Conservation (phyloP, 2,888 invertebrate species). For the Drosophila subsilvestris region DNA sequence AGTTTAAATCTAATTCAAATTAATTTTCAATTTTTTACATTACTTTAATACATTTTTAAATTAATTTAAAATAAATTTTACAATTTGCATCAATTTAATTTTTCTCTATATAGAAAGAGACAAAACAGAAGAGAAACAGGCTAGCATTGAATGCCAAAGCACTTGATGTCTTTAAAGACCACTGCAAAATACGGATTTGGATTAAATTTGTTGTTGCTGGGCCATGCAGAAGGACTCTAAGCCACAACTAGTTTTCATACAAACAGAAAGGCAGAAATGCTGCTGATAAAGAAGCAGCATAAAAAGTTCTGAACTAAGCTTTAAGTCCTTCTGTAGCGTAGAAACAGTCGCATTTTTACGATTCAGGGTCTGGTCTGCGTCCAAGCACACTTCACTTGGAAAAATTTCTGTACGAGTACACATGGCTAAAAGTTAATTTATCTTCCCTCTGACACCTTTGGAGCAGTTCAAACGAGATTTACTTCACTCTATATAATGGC, state of each 20-base stretch:
- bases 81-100: not conserved
- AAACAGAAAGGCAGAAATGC: too few relatives aligned
- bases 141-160: not conserved
- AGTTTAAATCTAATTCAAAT: too few relatives aligned
- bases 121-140: too few relatives aligned
- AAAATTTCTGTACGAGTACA: constrained; percentile 4
- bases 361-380: constrained; percentile 2
- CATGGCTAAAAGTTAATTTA: constrained; percentile 4
- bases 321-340: not conserved
- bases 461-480: constrained; percentile 29
- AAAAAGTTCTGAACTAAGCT: not conserved
- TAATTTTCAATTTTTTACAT: too few relatives aligned
- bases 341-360: constrained; percentile 1
- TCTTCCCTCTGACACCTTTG: constrained; percentile 11
- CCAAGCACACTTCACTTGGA: not conserved
- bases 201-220: too few relatives aligned
- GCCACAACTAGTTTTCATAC: too few relatives aligned
- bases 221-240: too few relatives aligned
- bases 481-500: constrained; percentile 27
- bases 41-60: too few relatives aligned
- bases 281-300: not conserved
- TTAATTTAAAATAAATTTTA: too few relatives aligned
- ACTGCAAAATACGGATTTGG: too few relatives aligned
- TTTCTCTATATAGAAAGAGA: too few relatives aligned
- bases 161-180: too few relatives aligned